These are phyloP conservation scores for Carlito syrichta DNA, from an alignment of 2,113 vertebrate genomes.

Conservation along the genomic window DNA sequence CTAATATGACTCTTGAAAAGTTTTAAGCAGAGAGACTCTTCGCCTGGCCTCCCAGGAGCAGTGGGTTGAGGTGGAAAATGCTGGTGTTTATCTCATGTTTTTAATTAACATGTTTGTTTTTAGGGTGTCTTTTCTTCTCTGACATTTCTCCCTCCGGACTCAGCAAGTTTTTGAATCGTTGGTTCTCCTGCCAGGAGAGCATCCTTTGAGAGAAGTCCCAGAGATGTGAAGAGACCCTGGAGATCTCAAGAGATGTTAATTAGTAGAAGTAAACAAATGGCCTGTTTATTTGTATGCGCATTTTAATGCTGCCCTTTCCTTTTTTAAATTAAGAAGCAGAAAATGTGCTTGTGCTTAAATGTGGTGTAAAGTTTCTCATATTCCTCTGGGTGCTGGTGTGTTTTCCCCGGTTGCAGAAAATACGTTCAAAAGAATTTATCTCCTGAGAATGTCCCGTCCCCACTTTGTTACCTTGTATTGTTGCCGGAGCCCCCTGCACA, in stretches of 20 bases:
- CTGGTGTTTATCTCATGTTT: conserved; percentile 26
- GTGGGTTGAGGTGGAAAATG: background rate
- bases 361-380: conserved; percentile 50
- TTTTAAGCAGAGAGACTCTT: conserved; percentile 44
- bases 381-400: conserved; percentile 48
- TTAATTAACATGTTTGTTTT: conserved; percentile 61
- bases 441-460: background rate
- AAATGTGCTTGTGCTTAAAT: conserved; percentile 62
- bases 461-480: conserved; percentile 19
- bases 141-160: background rate
- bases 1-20: conserved; percentile 53
- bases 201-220: conserved; percentile 42
- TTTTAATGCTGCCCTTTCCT: conserved; percentile 63
- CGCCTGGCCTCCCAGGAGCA: background rate
- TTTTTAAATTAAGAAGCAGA: conserved; percentile 69
- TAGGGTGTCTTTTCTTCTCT: background rate
- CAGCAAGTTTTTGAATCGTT: conserved; percentile 18
- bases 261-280: conserved; percentile 68
- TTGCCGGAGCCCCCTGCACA: background rate
- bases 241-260: conserved; percentile 71
- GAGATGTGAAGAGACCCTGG: conserved; percentile 57
- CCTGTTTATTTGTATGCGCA: conserved; percentile 65
- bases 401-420: conserved; percentile 52
- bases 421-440: conserved; percentile 45
- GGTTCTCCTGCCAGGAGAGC: background rate